Base-by-base conservation (phyloP, 1,140 invertebrate genomes). In the Ooceraea biroi region DNA sequence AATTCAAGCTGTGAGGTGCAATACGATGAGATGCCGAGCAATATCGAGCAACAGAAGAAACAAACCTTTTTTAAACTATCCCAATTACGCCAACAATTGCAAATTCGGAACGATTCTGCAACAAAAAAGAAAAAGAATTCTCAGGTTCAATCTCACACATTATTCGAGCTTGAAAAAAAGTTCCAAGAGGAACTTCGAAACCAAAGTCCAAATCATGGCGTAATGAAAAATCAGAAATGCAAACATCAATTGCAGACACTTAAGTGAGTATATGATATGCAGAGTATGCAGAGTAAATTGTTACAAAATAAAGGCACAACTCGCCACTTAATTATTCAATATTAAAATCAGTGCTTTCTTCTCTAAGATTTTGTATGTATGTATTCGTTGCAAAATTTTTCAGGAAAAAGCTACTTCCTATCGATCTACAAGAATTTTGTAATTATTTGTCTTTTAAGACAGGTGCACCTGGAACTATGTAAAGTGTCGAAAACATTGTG, bases 401-500 rank as follows among this genome's bases (percentile, higher is more conserved):
- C 22, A 11, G 19, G 25, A 69, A 8, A 61, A 5, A 57, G 4
- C 25, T 14, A 25, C n/a, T 41, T 44, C 25, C 3, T 48, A 46
- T 3, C 44, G 46, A 48, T n/a, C n/a, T 74, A 73, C 36, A 48
- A 46, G 22, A 19, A 71, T 72, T 60, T 27, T 36, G 0, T 74
- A 5, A 3, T 36, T 52, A 12, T n/a, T 36, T 72, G 4, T 65
- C 36, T 48, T 61, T 65, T 12, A 44, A 90, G 89, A 36, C 87
- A 80, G 2, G 1, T 82, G 0, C 88, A 90, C 50, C 58, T 89
- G 2, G 77, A 86, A 30, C n/a, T 90, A 14, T 84, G 57, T 17
- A 60, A 19, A 12, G 8, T 82, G 36, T 63, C 77, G 0, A 86
- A 63, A 48, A 41, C 25, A 14, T 0, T 89, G 0, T 80, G 66